Base-by-base conservation (phyloP, 2,888 invertebrate species). In the Sussaba pulchella region DNA sequence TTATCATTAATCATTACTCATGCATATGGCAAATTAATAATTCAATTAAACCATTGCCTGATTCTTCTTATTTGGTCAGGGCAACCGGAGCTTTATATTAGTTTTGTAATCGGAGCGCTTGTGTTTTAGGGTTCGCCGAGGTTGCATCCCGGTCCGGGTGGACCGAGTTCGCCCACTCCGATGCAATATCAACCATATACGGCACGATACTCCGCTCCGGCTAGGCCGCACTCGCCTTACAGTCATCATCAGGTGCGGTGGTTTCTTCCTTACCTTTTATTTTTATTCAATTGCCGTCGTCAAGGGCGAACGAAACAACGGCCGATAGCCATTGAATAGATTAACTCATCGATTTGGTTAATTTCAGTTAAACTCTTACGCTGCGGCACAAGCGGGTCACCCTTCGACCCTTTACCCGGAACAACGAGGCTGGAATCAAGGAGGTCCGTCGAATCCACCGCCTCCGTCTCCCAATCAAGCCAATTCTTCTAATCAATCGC, bases 121-220 rank as follows among this genome's bases (percentile, higher is more conserved):
- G 21, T 2, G 14, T 71, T 76, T 6, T 81, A 92, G 92, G 89
- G 92, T 78, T 92, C 92, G 21, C 92, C 92, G 63, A 89, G 92
- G 84, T 87, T 91, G 84, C 92, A 92, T 82, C 88, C 91, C 82
- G 91, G 91, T 71, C 91, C 91, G 64, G 91, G 91, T 81, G 91
- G 91, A 77, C 91, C 91, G n/a, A 91, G 89, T 87, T 91, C 92
- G 78, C 91, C 92, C 59, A 91, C 91, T 59, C 89, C 92, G 74
- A 90, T 92, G 90, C 91, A 92, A 88, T 92, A 92, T 89, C 92
- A 91, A 84, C 91, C 92, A 71, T 92, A 92, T 77, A 90, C 90
- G 70, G 92, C 91, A 84, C 91, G 92, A 74, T 92, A 92, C 84
- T 89, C 92, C 61, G 91, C 92, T 82, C 90, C 92, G 75, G 83